Base-by-base conservation (phyloP, 37 sponge, comb jelly and placozoan genomes). In the Geodia barretti region DNA sequence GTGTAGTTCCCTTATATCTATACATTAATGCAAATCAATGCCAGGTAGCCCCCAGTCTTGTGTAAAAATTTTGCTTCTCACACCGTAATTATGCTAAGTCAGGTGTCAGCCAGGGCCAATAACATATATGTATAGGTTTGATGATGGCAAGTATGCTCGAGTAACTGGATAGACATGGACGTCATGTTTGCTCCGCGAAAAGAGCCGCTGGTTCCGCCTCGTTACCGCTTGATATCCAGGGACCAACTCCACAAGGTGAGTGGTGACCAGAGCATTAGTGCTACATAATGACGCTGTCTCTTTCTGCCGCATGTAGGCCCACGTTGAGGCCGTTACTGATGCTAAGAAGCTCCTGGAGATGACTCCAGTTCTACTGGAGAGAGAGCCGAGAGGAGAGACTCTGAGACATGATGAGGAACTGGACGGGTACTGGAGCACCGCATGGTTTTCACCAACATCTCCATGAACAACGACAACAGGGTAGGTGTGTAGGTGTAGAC, bases 401-500 rank as follows among this genome's bases (percentile, higher is more conserved):
- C 77, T 89, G 14, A 65, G 75, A n/a, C 39, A 34, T 19, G 95
- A 95, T 61, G 71, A 75, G n/a, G 73, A 79, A 34, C 61, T 91
- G 63, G 72, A 77, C 1, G 84, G 62, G 24, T 79, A n/a, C 79
- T 80, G 34, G 26, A 76, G 38, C 33, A 62, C 31, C 62, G 41
- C 2, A 68, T 84, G 43, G 75, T 92, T 5, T 95, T 95, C 76
- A 92, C 85, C 4, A 94, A 95, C 72, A 92, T 92, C 37, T 76
- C 90, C 25, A 63, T 79, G 41, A 64, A 75, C 59, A 74, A 62
- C 59, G 75, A 73, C 20, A 70, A 91, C 63, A 64, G 65, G 61
- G 93, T 91, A 37, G 29, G 31, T 31, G 20, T 62, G 72, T 72
- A 1, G 40, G 72, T 37, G 69, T 3, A 21, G 36, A 24, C 40